Conservation (phyloP, 2,888 invertebrate species). For the Phorcus lineatus region DNA sequence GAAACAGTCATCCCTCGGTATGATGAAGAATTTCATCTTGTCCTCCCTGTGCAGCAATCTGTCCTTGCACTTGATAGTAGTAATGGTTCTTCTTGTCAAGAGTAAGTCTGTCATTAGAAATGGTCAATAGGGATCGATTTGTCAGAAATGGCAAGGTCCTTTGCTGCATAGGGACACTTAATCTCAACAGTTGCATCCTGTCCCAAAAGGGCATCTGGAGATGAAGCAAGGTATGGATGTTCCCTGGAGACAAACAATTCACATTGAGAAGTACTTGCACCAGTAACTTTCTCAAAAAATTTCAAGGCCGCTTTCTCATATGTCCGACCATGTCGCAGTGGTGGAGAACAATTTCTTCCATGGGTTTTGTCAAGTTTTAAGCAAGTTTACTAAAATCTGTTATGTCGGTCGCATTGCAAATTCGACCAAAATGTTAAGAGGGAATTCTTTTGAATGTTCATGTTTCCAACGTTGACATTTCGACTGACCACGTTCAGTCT, state of each 20-base stretch:
- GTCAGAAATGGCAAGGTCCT: neutral
- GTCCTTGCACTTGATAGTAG: conserved; percentile 15
- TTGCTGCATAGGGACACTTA: conserved; percentile 2
- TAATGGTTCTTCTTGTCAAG: neutral
- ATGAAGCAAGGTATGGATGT: neutral
- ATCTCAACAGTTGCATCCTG: neutral
- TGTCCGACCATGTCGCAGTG: neutral
- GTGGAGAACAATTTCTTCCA: neutral
- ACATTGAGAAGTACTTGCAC: neutral
- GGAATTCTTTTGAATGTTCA: neutral
- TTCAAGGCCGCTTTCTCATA: neutral
- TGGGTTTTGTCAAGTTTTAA: neutral
- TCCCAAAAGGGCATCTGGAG: neutral
- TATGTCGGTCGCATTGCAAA: neutral
- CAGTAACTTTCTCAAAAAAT: neutral
- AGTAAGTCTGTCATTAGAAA: neutral
- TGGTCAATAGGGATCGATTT: neutral
- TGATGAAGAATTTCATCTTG: neutral
- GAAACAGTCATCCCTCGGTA: neutral
- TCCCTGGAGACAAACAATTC: neutral
- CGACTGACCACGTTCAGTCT: neutral
- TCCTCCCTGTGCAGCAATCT: too few species aligned
- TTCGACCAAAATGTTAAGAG: neutral
- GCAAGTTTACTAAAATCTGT: neutral
- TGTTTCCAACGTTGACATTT: neutral